Conservation (phyloP, 2,888 invertebrate genomes). For the Lasioglossum oenotherae region DNA sequence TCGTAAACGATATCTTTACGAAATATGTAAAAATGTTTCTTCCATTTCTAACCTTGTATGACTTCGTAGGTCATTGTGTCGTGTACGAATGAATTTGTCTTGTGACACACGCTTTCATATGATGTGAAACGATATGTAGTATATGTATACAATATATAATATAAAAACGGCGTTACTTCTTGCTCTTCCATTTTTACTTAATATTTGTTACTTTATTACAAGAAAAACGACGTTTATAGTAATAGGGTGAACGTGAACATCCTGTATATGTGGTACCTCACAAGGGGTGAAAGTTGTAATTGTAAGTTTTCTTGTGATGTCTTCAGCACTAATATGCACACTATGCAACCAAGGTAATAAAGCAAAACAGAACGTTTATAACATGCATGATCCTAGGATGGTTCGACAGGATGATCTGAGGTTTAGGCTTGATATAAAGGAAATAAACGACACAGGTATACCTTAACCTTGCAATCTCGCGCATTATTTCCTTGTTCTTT, state of each 20-base stretch:
- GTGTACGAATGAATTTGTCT: neutral
- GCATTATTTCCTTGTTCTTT: slow-evolving; percentile 98
- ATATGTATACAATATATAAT: too few species aligned
- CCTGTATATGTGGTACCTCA: neutral
- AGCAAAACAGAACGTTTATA: slow-evolving; percentile 78
- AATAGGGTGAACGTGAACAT: neutral
- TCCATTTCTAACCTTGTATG: neutral
- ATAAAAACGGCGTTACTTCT: neutral
- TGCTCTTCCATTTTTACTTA: neutral
- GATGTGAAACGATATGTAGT: neutral
- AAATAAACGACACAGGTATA: slow-evolving; percentile 85
- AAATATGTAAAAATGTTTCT: too few species aligned
- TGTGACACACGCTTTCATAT: neutral
- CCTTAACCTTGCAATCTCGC: slow-evolving; percentile 95
- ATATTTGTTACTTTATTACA: neutral
- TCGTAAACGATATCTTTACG: too few species aligned
- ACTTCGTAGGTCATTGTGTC: too few species aligned
- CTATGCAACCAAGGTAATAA: slow-evolving; percentile 79
- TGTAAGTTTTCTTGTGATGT: slow-evolving; percentile 52
- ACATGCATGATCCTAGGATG: slow-evolving; percentile 84
- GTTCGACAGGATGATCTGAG: slow-evolving; percentile 82
- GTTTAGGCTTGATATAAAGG: slow-evolving; percentile 82
- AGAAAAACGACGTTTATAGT: neutral
- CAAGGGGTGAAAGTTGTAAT: slow-evolving; percentile 24
- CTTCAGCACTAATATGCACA: slow-evolving; percentile 48